These are phyloP conservation scores for Pterois miles DNA, from an alignment of 2,797 vertebrate genomes.

Conservation along the genomic window DNA sequence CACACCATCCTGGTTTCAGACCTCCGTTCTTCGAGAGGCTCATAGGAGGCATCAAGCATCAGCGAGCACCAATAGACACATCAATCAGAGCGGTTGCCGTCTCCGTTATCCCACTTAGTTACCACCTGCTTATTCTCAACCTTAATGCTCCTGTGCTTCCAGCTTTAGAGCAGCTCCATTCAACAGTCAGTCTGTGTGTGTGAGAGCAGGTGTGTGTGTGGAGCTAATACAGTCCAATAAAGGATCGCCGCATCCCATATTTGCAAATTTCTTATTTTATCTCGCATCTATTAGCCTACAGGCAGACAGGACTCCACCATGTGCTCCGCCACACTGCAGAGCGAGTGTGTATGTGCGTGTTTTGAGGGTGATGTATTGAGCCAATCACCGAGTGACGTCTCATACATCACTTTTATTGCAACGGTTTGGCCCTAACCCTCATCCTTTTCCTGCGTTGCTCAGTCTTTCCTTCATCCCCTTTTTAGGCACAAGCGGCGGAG, in stretches of 20 bases:
- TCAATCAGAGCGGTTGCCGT: slow-evolving; percentile 49
- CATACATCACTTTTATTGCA: slow-evolving; percentile 85
- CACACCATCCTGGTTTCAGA: slow-evolving; percentile 14
- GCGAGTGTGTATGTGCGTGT: slow-evolving; percentile 24
- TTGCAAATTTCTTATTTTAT: slow-evolving; percentile 69
- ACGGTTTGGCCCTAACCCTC: slow-evolving; percentile 70
- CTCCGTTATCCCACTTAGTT: slow-evolving; percentile 45
- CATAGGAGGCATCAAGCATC: slow-evolving; percentile 41
- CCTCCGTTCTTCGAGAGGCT: slow-evolving; percentile 11
- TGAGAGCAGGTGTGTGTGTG: neutral
- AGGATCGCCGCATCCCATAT: slow-evolving; percentile 56
- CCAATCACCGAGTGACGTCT: slow-evolving; percentile 73
- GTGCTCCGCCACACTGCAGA: slow-evolving; percentile 41
- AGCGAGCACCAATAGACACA: slow-evolving; percentile 48
- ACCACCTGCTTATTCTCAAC: slow-evolving; percentile 48
- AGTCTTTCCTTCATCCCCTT: slow-evolving; percentile 51
- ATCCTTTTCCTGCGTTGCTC: slow-evolving; percentile 58
- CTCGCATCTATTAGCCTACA: slow-evolving; percentile 68
- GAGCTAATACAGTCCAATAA: slow-evolving; percentile 57
- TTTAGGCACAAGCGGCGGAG: slow-evolving; percentile 28
- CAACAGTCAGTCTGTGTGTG: neutral
- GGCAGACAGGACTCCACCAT: slow-evolving; percentile 58
- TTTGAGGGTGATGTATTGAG: slow-evolving; percentile 78
- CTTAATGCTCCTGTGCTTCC: slow-evolving; percentile 35
- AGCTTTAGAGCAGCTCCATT: slow-evolving; percentile 44